Evolutionary conservation across 2,113 vertebrate genomes (phyloP).

Genomic region (Lamprologus callipterus): DNA sequence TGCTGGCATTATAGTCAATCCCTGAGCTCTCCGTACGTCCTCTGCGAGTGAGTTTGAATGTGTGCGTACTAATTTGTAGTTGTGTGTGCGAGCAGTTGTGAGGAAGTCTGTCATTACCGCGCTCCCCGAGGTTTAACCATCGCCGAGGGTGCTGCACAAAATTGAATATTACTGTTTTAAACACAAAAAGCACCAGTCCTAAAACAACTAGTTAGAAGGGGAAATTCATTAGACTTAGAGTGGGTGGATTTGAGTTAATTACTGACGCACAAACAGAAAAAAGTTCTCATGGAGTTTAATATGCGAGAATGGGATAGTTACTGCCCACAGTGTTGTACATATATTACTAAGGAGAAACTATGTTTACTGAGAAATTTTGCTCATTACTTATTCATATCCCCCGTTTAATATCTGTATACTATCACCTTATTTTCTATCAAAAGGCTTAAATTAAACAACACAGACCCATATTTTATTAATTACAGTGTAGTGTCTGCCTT

Average conservation of each 20-base stretch:
- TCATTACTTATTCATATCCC: background rate
- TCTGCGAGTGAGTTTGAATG: background rate
- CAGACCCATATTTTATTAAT: background rate
- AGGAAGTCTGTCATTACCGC: slow-evolving; percentile 27
- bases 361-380: background rate
- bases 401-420: background rate
- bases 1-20: background rate
- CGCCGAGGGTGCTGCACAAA: slow-evolving; percentile 3
- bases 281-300: background rate
- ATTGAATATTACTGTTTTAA: slow-evolving; percentile 7
- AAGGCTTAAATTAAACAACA: slow-evolving; percentile 13
- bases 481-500: background rate
- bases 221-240: slow-evolving; percentile 11
- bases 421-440: background rate
- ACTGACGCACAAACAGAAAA: slow-evolving; percentile 1
- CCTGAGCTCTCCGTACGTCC: background rate
- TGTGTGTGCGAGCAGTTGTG: background rate
- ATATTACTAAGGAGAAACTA: background rate
- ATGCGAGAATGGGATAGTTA: background rate
- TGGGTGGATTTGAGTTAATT: slow-evolving; percentile 14
- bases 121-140: background rate
- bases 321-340: background rate
- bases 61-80: background rate
- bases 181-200: slow-evolving; percentile 1
- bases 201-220: slow-evolving; percentile 15